These are phyloP conservation scores for Epinephelus awoara DNA, from an alignment of 2,797 vertebrate species.

Conservation along the genomic window DNA sequence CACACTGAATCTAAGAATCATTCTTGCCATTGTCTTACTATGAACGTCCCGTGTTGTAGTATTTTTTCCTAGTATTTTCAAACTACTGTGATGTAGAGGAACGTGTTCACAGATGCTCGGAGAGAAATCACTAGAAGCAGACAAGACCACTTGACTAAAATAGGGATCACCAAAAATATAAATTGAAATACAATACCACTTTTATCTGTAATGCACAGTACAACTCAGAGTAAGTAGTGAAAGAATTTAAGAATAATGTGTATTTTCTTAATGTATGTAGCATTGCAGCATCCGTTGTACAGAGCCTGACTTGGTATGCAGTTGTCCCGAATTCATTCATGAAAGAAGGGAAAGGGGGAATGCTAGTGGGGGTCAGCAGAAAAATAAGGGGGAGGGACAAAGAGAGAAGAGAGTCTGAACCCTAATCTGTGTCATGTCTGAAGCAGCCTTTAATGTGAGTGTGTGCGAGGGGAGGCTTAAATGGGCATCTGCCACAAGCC, in stretches of 20 bases:
- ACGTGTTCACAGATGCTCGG: no score
- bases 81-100: not conserved
- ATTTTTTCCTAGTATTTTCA: not conserved
- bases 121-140: no score
- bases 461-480: constrained; percentile 39
- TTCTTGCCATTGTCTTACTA: not conserved
- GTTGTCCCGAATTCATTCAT: constrained; percentile 7
- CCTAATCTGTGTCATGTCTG: constrained; percentile 54
- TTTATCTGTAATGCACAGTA: no score
- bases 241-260: no score
- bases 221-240: no score
- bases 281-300: not conserved
- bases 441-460: constrained; percentile 11
- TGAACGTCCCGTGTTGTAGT: not conserved
- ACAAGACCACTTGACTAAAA: no score
- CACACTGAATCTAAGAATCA: not conserved
- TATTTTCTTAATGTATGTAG: no score
- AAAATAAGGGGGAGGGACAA: constrained; percentile 24
- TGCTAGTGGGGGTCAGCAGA: constrained; percentile 16
- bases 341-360: not conserved
- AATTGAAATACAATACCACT: no score
- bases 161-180: no score
- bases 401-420: constrained; percentile 34
- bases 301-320: not conserved
- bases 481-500: constrained; percentile 72